phyloP scores from a whole-genome alignment of 2,113 vertebrate species.

The Octodon degus region DNA sequence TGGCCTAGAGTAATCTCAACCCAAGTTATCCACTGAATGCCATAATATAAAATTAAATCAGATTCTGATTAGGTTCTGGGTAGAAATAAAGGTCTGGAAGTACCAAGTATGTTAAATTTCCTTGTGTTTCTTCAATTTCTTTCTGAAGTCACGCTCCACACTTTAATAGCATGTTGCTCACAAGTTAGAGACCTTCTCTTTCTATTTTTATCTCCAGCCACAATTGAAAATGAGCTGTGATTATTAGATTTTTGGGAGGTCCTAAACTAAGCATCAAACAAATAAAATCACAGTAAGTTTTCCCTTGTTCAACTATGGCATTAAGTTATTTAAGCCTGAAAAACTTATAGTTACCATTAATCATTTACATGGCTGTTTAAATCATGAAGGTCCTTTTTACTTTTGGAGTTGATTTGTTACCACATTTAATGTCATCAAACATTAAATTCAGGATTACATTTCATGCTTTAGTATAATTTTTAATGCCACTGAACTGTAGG shows the following conservation, averaged over 20 bases:
- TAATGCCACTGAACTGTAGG: background rate
- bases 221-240: background rate
- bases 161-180: background rate
- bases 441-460: background rate
- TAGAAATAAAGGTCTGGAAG: constrained; percentile 8
- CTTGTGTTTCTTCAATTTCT: constrained; percentile 16
- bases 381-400: background rate
- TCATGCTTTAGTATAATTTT: background rate
- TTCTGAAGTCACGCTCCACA: background rate
- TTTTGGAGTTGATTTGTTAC: constrained; percentile 40
- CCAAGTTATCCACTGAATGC: background rate
- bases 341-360: background rate
- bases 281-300: background rate
- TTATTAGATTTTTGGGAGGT: background rate
- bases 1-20: background rate
- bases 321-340: background rate
- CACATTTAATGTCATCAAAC: background rate
- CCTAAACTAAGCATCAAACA: constrained; percentile 34
- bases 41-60: background rate
- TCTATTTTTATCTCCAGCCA: background rate
- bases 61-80: background rate
- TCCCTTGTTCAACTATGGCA: background rate
- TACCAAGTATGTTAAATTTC: background rate
- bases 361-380: background rate
- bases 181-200: background rate